A percentile compares a stretch with the other conserved stretches of the same genome.
Conservation (phyloP, 2,888 invertebrate species). For the Nezara viridula region DNA sequence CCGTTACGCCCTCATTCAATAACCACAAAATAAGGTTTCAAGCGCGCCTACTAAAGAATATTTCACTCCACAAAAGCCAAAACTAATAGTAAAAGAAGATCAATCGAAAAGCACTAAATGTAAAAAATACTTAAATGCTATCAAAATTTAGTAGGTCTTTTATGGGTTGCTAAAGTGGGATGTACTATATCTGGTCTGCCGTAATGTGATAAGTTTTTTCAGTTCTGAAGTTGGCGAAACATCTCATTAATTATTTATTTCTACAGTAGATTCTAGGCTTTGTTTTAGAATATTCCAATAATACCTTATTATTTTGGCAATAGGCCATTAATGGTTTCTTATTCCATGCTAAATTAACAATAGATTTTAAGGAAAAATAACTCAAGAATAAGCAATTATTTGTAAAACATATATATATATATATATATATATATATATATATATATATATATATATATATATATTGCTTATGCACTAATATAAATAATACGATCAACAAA, state of each 20-base stretch:
- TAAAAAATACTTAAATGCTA: too few relatives aligned
- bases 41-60: too few relatives aligned
- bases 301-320: not conserved
- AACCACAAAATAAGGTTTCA: too few relatives aligned
- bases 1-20: too few relatives aligned
- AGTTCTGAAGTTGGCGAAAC: not conserved
- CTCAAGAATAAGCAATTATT: slow-evolving; percentile 18
- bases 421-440: not conserved
- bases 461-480: not conserved
- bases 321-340: not conserved
- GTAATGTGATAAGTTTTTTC: not conserved
- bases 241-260: not conserved
- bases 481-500: not conserved
- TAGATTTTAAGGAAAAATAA: not conserved
- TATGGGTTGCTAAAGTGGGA: not conserved
- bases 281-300: not conserved
- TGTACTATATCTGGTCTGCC: not conserved
- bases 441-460: not conserved
- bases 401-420: not conserved
- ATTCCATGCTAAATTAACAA: not conserved
- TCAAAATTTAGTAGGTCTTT: not conserved
- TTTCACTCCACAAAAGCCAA: too few relatives aligned
- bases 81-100: too few relatives aligned
- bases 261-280: not conserved
- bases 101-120: too few relatives aligned